Base-by-base conservation (phyloP, 2,797 vertebrate genomes). In the Leptodactylus fallax region DNA sequence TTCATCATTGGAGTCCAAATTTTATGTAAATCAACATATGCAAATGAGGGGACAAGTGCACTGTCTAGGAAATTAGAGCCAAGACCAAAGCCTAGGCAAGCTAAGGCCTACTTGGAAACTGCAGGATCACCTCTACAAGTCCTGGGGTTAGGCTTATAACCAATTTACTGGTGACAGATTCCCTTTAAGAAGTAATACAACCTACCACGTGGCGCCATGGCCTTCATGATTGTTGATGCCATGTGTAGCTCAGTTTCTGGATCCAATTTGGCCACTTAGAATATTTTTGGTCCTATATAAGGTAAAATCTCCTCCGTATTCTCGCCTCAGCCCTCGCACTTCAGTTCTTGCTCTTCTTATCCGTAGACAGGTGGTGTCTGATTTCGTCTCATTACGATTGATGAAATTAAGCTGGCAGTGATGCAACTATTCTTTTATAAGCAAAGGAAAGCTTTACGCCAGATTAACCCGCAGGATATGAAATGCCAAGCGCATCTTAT, bases 381-480 rank as follows among this genome's bases (percentile, higher is more conserved):
- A 86, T 71, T 69, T 81, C 51, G 49, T 74, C 78, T 81, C 36
- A 81, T 87, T 81, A 81, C 3, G 65, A 87, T 61, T 61, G 55
- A 49, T 81, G 55, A 72, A 81, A 81, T 81, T 16, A 72, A 79
- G 21, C 25, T 65, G 74, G 71, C 60, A 81, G 65, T 60, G 77
- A 71, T 87, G 78, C 78, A 87, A 74, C 17, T 80, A 81, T 81
- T 81, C 78, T 87, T 61, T 81, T 74, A 61, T 87, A 61, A 81
- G 85, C 65, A 74, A 56, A 74, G 21, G 55, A 86, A 56, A 86
- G 65, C 85, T 58, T 47, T 17, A 55, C 53, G 9, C 78, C 36
- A 69, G 17, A 86, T 86, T 79, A 69, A 53, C 76, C 63, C n/a
- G 9, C 36, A 69, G 85, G 23, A 69, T 72, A 79, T 86, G 12